These are phyloP conservation scores for Cosmopolites sordidus DNA, from an alignment of 2,888 invertebrate genomes.

Conservation along the genomic window DNA sequence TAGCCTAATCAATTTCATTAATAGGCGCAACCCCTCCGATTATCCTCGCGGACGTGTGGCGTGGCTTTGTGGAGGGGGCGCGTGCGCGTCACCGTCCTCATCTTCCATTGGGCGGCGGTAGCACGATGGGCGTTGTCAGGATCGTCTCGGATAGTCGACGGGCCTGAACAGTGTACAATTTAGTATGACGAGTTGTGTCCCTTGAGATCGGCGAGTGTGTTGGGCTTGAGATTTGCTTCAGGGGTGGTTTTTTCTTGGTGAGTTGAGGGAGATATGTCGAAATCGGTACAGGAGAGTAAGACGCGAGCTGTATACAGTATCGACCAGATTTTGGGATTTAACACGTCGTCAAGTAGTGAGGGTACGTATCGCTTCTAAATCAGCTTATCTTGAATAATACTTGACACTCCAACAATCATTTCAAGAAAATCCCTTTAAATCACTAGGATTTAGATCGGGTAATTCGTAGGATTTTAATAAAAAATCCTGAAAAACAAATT, in stretches of 20 bases:
- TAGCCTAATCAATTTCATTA: conserved; percentile 41
- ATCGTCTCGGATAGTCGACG: background rate
- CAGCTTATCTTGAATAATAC: no score
- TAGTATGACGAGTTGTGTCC: background rate
- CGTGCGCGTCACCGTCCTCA: conserved; percentile 32
- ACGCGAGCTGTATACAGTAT: conserved; percentile 48
- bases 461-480: no score
- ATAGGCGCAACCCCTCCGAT: conserved; percentile 25
- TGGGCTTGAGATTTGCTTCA: background rate
- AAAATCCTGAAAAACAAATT: no score
- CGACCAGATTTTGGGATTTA: conserved; percentile 48
- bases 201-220: conserved; percentile 1
- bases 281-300: conserved; percentile 37
- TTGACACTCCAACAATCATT: no score
- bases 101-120: background rate
- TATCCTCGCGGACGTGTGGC: conserved; percentile 34
- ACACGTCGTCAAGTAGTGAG: conserved; percentile 31
- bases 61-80: conserved; percentile 37
- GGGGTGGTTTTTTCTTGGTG: background rate
- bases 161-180: background rate
- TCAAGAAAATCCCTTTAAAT: no score
- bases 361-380: no score
- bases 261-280: conserved; percentile 11
- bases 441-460: no score
- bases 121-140: background rate